Conservation (phyloP, 1,140 invertebrate genomes). For the Drosophila neocordata region DNA sequence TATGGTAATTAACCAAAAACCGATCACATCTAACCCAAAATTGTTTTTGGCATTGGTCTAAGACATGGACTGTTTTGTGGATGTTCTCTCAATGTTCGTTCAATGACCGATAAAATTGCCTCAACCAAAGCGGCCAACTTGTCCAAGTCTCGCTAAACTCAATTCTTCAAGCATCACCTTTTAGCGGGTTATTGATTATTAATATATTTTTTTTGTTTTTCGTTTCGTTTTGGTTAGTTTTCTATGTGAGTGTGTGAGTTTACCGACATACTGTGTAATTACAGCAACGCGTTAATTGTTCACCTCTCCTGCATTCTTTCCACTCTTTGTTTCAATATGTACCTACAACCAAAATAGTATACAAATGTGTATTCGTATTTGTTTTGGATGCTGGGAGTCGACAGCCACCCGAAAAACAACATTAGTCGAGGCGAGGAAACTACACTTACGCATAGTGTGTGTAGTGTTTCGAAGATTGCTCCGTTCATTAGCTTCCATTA, state of each 20-base stretch:
- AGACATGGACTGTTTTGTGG: slow-evolving; percentile 6
- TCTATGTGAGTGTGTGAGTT: background rate
- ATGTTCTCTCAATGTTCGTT: slow-evolving; percentile 47
- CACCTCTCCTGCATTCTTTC: slow-evolving; percentile 58
- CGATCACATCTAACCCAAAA: slow-evolving; percentile 66
- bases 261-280: slow-evolving; percentile 65
- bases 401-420: slow-evolving; percentile 44
- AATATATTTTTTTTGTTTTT: slow-evolving; percentile 53
- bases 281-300: slow-evolving; percentile 77
- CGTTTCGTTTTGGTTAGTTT: slow-evolving; percentile 36
- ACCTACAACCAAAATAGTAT: slow-evolving; percentile 12
- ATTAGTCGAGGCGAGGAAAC: slow-evolving; percentile 65
- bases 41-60: slow-evolving; percentile 36
- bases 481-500: slow-evolving; percentile 73
- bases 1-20: slow-evolving; percentile 72
- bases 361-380: slow-evolving; percentile 51
- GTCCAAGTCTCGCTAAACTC: slow-evolving; percentile 21
- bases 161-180: slow-evolving; percentile 46
- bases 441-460: slow-evolving; percentile 63
- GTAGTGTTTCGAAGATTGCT: slow-evolving; percentile 16
- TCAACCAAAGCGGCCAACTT: slow-evolving; percentile 52
- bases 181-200: slow-evolving; percentile 80
- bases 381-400: slow-evolving; percentile 48
- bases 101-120: slow-evolving; percentile 78
- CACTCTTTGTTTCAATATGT: slow-evolving; percentile 28